Percentiles rank a stretch among this genome's conserved stretches.
These are phyloP conservation scores for Hemithea aestivaria DNA, from an alignment of 2,888 invertebrate species.

Conservation along the genomic window DNA sequence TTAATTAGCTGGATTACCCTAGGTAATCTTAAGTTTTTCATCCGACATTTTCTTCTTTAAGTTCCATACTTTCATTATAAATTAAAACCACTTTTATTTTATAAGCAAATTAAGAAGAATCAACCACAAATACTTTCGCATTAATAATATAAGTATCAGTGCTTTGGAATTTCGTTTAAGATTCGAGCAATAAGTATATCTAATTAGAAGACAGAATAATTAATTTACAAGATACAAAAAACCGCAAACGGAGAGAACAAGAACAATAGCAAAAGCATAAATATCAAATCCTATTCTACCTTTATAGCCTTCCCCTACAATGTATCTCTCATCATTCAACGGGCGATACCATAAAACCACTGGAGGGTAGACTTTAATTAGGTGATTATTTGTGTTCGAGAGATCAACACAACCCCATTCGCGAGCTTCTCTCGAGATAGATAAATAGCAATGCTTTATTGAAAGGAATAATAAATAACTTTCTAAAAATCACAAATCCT, in stretches of 20 bases:
- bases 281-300: slow-evolving; percentile 2
- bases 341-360: slow-evolving; percentile 33
- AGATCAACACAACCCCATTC: slow-evolving; percentile 11
- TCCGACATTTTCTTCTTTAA: too few species aligned
- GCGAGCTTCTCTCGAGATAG: slow-evolving; percentile 2
- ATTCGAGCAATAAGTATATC: too few species aligned
- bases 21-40: too few species aligned
- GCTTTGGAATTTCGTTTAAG: too few species aligned
- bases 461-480: slow-evolving; percentile 6
- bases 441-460: slow-evolving; percentile 3
- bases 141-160: too few species aligned
- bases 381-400: slow-evolving; percentile 30
- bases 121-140: too few species aligned
- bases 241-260: background rate
- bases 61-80: too few species aligned
- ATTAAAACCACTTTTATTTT: too few species aligned
- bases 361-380: slow-evolving; percentile 33
- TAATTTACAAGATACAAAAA: too few species aligned
- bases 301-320: slow-evolving; percentile 4
- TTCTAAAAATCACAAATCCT: background rate
- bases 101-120: too few species aligned
- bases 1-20: too few species aligned
- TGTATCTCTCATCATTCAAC: slow-evolving; percentile 18
- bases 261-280: background rate
- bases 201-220: too few species aligned